Evolutionary conservation across 2,888 invertebrate species (phyloP).

Genomic region (Rhodophaea formosa): DNA sequence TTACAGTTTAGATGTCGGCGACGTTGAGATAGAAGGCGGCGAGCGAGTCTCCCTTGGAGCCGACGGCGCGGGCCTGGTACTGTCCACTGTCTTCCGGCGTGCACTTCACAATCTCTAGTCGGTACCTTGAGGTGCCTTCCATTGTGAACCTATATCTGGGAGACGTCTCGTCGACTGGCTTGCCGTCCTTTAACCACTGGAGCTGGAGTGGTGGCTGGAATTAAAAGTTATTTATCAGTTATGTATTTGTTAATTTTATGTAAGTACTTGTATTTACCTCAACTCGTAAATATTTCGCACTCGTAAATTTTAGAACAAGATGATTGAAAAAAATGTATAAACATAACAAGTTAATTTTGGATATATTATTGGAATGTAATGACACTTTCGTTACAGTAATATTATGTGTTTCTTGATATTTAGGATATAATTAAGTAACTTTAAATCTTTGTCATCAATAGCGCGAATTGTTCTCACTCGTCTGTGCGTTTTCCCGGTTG

Average conservation of each 20-base stretch:
- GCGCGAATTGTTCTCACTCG: too few species aligned
- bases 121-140: slow-evolving; percentile 89
- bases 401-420: too few species aligned
- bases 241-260: neutral
- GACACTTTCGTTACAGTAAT: too few species aligned
- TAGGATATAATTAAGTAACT: too few species aligned
- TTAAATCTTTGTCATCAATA: too few species aligned
- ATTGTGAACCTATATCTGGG: slow-evolving; percentile 90
- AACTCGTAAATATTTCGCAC: too few species aligned
- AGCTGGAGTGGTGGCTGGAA: slow-evolving; percentile 83
- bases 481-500: too few species aligned
- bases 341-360: too few species aligned
- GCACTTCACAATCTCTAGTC: slow-evolving; percentile 88
- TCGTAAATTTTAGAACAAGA: too few species aligned
- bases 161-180: slow-evolving; percentile 89
- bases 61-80: slow-evolving; percentile 92
- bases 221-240: slow-evolving; percentile 12
- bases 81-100: slow-evolving; percentile 91
- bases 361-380: too few species aligned
- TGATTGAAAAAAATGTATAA: too few species aligned
- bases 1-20: slow-evolving; percentile 55
- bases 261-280: too few species aligned
- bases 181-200: slow-evolving; percentile 96
- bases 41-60: slow-evolving; percentile 91
- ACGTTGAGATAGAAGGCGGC: slow-evolving; percentile 95